Evolutionary conservation across 2,797 vertebrate species (phyloP).

Genomic region (Argya squamiceps): DNA sequence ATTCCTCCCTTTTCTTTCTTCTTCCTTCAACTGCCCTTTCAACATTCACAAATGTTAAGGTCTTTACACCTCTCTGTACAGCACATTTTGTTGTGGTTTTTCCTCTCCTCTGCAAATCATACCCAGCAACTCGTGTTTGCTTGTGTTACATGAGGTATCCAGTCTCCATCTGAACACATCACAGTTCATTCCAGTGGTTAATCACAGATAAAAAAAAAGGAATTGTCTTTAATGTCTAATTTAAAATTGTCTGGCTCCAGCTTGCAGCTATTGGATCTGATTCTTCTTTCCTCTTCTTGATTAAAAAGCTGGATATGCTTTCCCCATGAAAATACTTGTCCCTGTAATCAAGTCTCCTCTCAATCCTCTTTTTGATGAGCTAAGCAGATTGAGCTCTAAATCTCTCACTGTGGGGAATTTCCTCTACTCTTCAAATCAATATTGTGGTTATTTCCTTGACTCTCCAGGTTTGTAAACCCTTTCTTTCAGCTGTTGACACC

Average conservation of each 20-base stretch:
- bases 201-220: background rate
- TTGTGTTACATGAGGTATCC: background rate
- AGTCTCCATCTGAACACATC: background rate
- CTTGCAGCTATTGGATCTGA: background rate
- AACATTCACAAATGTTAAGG: background rate
- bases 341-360: constrained; percentile 56
- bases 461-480: background rate
- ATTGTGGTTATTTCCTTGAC: constrained; percentile 17
- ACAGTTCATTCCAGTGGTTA: background rate
- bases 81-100: background rate
- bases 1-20: background rate
- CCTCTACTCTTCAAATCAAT: constrained; percentile 39
- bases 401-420: constrained; percentile 37
- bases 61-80: background rate
- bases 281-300: constrained; percentile 31
- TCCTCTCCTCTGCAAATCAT: background rate
- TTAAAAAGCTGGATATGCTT: constrained; percentile 52
- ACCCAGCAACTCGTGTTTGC: background rate
- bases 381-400: constrained; percentile 64
- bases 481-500: background rate
- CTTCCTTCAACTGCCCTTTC: background rate
- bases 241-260: constrained; percentile 22
- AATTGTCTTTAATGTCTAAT: constrained; percentile 13
- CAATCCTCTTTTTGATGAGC: constrained; percentile 67
- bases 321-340: constrained; percentile 41